A percentile compares a stretch with the other conserved stretches of the same genome.
Evolutionary conservation across 30 jellyfish, hydroid and myxozoan species (phyloP).

Genomic region (Pelagia noctiluca): DNA sequence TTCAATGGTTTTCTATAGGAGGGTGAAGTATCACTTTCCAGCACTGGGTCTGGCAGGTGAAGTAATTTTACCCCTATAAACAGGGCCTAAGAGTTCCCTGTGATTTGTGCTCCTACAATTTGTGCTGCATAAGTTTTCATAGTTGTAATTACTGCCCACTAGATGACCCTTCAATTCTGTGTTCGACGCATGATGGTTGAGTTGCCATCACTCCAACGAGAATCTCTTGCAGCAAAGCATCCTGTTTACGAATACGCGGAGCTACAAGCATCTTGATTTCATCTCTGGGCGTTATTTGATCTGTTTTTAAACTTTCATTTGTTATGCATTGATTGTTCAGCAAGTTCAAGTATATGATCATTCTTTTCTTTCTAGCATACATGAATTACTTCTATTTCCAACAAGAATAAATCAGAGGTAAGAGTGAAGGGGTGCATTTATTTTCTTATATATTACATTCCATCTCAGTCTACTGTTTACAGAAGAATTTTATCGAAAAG

Average conservation of each 20-base stretch:
- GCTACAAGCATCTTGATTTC: neutral
- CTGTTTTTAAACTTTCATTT: neutral
- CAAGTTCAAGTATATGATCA: neutral
- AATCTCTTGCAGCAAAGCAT: neutral
- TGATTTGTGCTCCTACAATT: too few species aligned
- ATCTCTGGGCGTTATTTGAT: too few species aligned
- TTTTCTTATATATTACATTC: neutral
- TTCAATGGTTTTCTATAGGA: too few species aligned
- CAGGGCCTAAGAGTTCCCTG: too few species aligned
- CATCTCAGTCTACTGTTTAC: neutral
- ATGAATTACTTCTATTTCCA: slow-evolving; percentile 37
- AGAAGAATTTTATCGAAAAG: neutral
- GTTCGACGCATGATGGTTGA: neutral
- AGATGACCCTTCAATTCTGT: neutral
- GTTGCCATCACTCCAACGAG: neutral
- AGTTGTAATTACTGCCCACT: neutral
- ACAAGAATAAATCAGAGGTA: slow-evolving; percentile 38
- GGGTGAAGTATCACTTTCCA: too few species aligned
- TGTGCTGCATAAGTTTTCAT: too few species aligned
- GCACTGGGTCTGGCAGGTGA: too few species aligned
- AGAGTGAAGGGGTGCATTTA: neutral
- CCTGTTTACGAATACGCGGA: neutral
- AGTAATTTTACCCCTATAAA: too few species aligned
- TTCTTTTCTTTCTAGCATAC: slow-evolving; percentile 17
- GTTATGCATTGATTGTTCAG: neutral